Evolutionary conservation across 23 tunicate genomes (phyloP).

Genomic region (Styela clava): DNA sequence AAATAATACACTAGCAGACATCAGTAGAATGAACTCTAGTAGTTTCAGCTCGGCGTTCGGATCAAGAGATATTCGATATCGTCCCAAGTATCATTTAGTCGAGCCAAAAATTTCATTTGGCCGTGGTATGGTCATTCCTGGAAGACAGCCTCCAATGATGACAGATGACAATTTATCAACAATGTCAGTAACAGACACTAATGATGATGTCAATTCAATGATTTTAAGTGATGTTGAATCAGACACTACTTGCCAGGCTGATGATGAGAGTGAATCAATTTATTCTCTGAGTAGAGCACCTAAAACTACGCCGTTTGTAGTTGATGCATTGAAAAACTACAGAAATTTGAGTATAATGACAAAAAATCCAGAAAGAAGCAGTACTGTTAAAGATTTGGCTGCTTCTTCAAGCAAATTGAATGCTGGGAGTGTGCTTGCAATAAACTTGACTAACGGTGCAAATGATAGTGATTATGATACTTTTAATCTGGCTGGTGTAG

Average conservation of each 20-base stretch:
- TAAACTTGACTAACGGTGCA: not conserved
- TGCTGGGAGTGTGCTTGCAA: not conserved
- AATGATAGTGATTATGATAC: not conserved
- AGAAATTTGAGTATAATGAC: too few relatives aligned
- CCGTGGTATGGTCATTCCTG: constrained; percentile 10
- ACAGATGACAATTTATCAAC: not conserved
- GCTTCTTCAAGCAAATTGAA: not conserved
- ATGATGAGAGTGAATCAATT: constrained; percentile 1
- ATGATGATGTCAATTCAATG: constrained; percentile 2
- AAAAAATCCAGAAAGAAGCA: too few relatives aligned
- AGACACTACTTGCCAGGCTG: not conserved
- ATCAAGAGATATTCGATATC: constrained; percentile 59
- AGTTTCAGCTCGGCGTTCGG: constrained; percentile 5
- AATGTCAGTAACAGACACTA: not conserved
- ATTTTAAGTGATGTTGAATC: constrained; percentile 1
- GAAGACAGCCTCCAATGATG: not conserved
- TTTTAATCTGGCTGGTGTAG: not conserved
- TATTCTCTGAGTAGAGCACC: not conserved
- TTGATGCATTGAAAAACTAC: not conserved
- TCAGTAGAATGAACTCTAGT: not conserved
- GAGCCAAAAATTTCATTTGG: not conserved
- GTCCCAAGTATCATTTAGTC: constrained; percentile 21
- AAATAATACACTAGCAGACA: not conserved
- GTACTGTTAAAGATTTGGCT: too few relatives aligned
- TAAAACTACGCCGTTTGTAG: not conserved